Evolutionary conservation across 1,140 invertebrate genomes (phyloP).

Genomic region (Neotoxoptera formosana): DNA sequence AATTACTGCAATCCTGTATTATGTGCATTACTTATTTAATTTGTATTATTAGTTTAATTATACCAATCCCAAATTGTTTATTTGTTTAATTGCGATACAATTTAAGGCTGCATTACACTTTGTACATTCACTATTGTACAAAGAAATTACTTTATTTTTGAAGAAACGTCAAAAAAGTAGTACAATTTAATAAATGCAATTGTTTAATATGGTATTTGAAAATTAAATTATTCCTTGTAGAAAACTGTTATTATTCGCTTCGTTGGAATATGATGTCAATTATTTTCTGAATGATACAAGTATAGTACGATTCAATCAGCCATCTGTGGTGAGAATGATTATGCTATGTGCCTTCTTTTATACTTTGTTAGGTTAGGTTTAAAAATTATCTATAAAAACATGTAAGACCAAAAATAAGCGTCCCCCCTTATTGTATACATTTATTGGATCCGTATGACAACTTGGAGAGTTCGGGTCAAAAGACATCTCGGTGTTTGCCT

Average conservation of each 20-base stretch:
- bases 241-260: neutral
- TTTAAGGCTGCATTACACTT: neutral
- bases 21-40: neutral
- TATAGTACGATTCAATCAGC: neutral
- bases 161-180: neutral
- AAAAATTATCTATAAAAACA: neutral
- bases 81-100: neutral
- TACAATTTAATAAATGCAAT: neutral
- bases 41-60: neutral
- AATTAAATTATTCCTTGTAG: neutral
- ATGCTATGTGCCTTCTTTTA: neutral
- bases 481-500: neutral
- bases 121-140: neutral
- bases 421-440: neutral
- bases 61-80: neutral
- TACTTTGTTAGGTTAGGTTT: neutral
- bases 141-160: neutral
- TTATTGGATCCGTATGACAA: neutral
- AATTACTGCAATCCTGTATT: neutral
- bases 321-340: neutral
- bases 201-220: neutral
- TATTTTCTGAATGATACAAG: neutral
- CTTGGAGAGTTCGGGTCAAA: neutral
- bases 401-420: neutral
- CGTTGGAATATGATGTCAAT: neutral